Evolutionary conservation across 2,888 invertebrate genomes (phyloP).

Genomic region (Erebia epiphron): DNA sequence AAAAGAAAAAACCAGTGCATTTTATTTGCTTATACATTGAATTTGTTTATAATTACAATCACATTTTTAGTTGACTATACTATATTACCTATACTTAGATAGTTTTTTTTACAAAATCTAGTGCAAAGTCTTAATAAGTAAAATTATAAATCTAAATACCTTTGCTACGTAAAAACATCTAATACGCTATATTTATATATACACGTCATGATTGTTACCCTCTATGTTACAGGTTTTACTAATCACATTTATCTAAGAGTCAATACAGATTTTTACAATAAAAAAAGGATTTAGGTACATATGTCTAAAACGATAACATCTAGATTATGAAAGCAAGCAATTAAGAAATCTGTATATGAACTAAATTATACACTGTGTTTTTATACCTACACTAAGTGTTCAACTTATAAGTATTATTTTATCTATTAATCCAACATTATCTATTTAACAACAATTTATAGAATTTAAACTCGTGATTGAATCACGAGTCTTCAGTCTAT

Average conservation of each 20-base stretch:
- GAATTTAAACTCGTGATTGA: no score
- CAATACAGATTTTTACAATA: not conserved
- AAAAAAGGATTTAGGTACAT: not conserved
- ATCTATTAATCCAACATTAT: not conserved
- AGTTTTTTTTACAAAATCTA: slow-evolving; percentile 11
- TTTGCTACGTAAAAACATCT: slow-evolving; percentile 4
- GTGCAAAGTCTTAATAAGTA: not conserved
- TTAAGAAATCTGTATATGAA: not conserved
- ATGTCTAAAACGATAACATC: not conserved
- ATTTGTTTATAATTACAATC: slow-evolving; percentile 11
- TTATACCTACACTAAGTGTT: not conserved
- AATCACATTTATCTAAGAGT: not conserved
- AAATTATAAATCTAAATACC: slow-evolving; percentile 3
- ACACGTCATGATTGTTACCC: not conserved
- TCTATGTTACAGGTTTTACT: not conserved
- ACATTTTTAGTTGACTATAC: slow-evolving; percentile 7
- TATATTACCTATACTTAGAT: not conserved
- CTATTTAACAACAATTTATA: no score
- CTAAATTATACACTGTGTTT: not conserved
- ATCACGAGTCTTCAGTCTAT: no score
- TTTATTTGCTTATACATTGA: slow-evolving; percentile 10
- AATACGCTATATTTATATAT: not conserved
- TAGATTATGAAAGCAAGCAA: not conserved
- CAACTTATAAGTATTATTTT: not conserved
- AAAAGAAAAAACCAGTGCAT: not conserved